Percentiles rank a stretch among this genome's conserved stretches.
Evolutionary conservation across 2,113 vertebrate species (phyloP).

Genomic region (Talpa occidentalis): DNA sequence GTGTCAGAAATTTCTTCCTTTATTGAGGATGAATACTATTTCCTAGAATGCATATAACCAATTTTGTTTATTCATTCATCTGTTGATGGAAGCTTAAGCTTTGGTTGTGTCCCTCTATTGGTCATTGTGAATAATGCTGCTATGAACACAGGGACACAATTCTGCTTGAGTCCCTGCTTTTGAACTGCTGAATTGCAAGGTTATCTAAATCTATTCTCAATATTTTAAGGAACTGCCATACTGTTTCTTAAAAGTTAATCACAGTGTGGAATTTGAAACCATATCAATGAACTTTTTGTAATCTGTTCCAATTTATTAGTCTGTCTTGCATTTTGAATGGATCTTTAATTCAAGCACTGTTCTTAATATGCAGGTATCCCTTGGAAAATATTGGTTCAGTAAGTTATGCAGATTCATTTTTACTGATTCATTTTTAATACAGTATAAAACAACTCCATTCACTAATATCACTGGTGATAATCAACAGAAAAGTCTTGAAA

Average conservation of each 20-base stretch:
- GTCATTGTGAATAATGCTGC: not conserved
- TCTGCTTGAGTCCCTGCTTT: not conserved
- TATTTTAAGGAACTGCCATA: not conserved
- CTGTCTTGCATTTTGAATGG: not conserved
- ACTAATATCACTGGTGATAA: not conserved
- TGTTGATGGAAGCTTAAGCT: not conserved
- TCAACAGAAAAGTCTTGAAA: not conserved
- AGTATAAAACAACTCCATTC: not conserved
- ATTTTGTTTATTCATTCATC: not conserved
- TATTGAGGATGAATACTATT: not conserved
- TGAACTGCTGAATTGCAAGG: not conserved
- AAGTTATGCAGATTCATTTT: not conserved
- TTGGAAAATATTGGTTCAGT: not conserved
- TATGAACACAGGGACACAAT: not conserved
- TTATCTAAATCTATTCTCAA: not conserved
- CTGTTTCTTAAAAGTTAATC: not conserved
- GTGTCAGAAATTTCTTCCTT: not conserved
- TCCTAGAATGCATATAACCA: too few species aligned
- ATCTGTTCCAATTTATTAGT: not conserved
- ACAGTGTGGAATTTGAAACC: not conserved
- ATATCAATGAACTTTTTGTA: not conserved
- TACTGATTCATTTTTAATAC: conserved; percentile 5
- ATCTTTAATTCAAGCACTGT: not conserved
- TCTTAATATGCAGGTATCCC: not conserved
- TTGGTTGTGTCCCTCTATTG: not conserved